Base-by-base conservation (phyloP, 2,113 vertebrate species). In the Hydropotes inermis region DNA sequence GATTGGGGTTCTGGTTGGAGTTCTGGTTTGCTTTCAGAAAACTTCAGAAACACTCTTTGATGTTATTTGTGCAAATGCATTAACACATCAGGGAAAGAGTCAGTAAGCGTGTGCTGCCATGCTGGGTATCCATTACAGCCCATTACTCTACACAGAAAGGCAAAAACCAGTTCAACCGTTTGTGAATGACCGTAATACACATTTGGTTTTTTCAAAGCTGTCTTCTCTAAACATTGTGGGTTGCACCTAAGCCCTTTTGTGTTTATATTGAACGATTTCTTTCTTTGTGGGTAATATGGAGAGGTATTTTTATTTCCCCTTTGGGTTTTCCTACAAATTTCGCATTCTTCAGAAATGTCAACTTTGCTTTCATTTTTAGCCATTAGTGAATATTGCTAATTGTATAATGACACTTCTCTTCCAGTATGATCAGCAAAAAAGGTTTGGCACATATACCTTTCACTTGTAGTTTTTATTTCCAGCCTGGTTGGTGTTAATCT, bases 21-120 rank as follows among this genome's bases (percentile, higher is more conserved):
- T 87, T 96, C 92, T 96, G 96, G 90, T 96, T 97, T 97, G 76
- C 95, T 97, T 94, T 95, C 61, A 61, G 89, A 86, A 97, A 95
- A 86, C 85, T 50, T 39, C 79, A 92, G 94, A 97, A 93, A 89
- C 2, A 2, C 58, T 94, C 89, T 97, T 96, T 96, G 96, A 97
- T 97, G 97, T 91, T 81, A 91, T 85, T 88, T 82, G 89, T 96
- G 92, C 83, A 84, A 67, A 87, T 85, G 85, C 70, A 87, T 91
- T 91, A 93, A 95, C 96, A 89, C 61, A 27, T 78, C 86, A 70
- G 74, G 84, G 70, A 21, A 36, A 67, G 94, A 70, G 85, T 47
- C 82, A 33, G 70, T 47, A 9, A 90, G 84, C 16, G 10, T n/a
- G 28, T 47, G 52, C 61, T 81, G 87, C 57, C 39, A 19, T 28